Evolutionary conservation across 2,888 invertebrate genomes (phyloP), one percentile per base, ranked within the genome.

Genomic region (Eumerus sabulonum): DNA sequence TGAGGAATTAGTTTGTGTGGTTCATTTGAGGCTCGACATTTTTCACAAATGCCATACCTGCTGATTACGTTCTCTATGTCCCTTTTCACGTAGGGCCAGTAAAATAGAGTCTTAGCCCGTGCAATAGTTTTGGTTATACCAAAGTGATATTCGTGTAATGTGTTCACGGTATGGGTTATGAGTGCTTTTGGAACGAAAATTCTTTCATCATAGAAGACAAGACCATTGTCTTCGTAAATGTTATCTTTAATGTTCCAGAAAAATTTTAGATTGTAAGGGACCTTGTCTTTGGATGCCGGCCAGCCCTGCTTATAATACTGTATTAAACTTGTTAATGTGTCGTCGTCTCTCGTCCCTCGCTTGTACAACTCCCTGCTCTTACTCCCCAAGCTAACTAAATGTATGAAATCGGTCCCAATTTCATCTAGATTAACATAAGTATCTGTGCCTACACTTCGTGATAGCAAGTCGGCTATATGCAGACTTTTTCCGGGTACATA

Each of bases 121-220:
- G 19, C 17, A 36, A 48, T 72, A 16, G 51, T 72, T 53, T 56
- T 64, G 1, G 38, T 48, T 56, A 72, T 72, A n/a, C 71, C 63
- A 35, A 63, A 59, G 3, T 27, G n/a, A n/a, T n/a, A n/a, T n/a
- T n/a, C 7, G 27, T 4, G 27, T 4, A 4, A 4, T 7, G 18
- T 68, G 59, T 17, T n/a, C 36, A 64, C 17, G 7, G 50, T 19
- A n/a, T 57, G 36, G 11, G 13, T 7, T 19, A 40, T 50, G 27
- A 66, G 19, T 38, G 17, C 12, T 27, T 14, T 4, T 14, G 48
- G 60, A 9, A 66, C 53, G 9, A 73, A 18, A 11, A 73, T 44
- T 18, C 60, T 44, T 1, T 73, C 53, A 1, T 44, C 36, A 38
- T 50, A 73, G 27, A 53, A 73, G 11, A 73, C 5, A 9, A 66